Conservation (phyloP, 2,113 vertebrate genomes). For the Bolborhynchus lineola region DNA sequence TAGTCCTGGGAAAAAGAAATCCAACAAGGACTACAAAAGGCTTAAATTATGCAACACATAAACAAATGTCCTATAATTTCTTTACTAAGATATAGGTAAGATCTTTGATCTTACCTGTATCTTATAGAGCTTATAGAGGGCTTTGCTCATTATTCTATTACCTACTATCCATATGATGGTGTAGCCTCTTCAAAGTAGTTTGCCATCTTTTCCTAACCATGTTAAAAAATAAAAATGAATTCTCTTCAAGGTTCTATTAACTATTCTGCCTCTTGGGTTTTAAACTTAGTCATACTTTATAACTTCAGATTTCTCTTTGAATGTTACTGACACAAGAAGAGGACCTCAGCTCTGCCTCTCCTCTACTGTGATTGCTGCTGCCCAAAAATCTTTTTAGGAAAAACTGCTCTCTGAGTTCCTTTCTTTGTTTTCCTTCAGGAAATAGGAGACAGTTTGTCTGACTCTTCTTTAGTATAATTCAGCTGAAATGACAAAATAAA, state of each 20-base stretch:
- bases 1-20: neutral
- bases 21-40: neutral
- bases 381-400: neutral
- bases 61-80: neutral
- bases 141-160: neutral
- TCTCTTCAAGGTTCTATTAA: neutral
- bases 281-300: neutral
- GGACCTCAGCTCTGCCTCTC: neutral
- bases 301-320: neutral
- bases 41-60: neutral
- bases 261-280: neutral
- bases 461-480: neutral
- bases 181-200: neutral
- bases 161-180: fast-evolving
- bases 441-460: neutral
- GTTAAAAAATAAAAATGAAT: neutral
- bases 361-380: fast-evolving
- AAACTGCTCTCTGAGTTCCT: neutral
- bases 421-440: neutral
- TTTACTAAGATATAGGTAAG: neutral
- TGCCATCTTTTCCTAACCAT: neutral
- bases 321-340: neutral
- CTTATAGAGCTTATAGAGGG: neutral
- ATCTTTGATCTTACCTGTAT: neutral
- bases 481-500: neutral